Base-by-base conservation (phyloP, 2,113 vertebrate genomes). In the Ctenodactylus gundi region DNA sequence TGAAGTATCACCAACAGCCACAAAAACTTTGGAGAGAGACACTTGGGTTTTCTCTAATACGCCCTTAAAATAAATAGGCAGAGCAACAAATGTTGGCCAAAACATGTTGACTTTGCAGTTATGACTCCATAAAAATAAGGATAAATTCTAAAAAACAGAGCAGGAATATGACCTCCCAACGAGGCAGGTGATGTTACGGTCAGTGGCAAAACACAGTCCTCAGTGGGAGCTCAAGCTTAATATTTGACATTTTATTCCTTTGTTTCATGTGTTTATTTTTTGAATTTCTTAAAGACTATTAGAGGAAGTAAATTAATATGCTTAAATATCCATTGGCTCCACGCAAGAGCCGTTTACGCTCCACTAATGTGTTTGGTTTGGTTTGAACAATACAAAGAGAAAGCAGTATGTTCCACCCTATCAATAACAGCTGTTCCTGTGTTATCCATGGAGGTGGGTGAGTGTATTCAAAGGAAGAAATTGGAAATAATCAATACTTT, bases 271-370 rank as follows among this genome's bases (percentile, higher is more conserved):
- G 95, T 98, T 98, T 98, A 97, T 97, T 98, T 98, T 98, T 96
- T 94, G 58, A 97, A 96, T 97, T 97, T 98, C 97, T 98, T 96
- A 96, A 98, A 97, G 95, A 94, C 92, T 97, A 97, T 96, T 98
- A 97, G 84, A 98, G 96, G 97, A 98, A 98, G 85, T 96, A 97
- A 98, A 95, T 97, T 90, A 98, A 96, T 95, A 95, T 97, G 97
- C 97, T 97, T 93, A 97, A 98, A 97, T 97, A 94, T 97, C 96
- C 95, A 94, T 92, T 95, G 58, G 23, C 46, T 96, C 51, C 57
- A 93, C 95, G 96, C 90, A 95, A 93, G 84, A 72, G 88, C 91
- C 84, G 51, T 95, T 97, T 94, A 97, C 94, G 92, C 75, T 87
- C 90, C 91, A 93, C 84, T 96, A 95, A 92, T 44, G 12, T 70